Conservation (phyloP, 2,797 vertebrate genomes). For the Allobates femoralis region DNA sequence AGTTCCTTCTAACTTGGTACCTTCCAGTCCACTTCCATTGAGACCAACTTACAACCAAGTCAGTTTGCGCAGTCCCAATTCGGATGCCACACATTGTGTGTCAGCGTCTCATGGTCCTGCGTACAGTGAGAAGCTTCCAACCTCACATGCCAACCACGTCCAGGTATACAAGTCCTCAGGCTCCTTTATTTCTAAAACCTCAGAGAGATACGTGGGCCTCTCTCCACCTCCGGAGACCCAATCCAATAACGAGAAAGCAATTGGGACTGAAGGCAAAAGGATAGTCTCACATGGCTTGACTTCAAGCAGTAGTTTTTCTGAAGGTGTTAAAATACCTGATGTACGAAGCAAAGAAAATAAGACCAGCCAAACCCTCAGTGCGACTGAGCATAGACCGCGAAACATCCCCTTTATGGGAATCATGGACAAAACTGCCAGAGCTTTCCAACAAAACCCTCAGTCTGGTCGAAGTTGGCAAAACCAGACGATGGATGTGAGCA, state of each 20-base stretch:
- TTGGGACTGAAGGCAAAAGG: constrained; percentile 73
- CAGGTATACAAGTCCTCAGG: constrained; percentile 65
- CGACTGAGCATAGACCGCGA: constrained; percentile 84
- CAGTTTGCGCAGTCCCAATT: constrained; percentile 64
- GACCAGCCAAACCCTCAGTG: constrained; percentile 72
- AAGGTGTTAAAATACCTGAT: constrained; percentile 84
- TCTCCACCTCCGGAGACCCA: constrained; percentile 71
- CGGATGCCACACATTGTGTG: constrained; percentile 63
- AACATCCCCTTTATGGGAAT: constrained; percentile 93
- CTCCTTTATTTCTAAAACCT: constrained; percentile 74
- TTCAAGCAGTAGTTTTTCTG: constrained; percentile 86
- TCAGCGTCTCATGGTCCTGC: constrained; percentile 60
- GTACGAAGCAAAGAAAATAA: constrained; percentile 84
- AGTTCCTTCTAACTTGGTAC: constrained; percentile 78
- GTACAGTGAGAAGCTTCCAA: constrained; percentile 74
- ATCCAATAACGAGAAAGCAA: constrained; percentile 69
- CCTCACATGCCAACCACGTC: constrained; percentile 68
- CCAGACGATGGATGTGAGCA: constrained; percentile 77
- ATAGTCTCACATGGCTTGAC: constrained; percentile 86
- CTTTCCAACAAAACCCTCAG: constrained; percentile 79
- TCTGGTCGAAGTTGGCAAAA: constrained; percentile 81
- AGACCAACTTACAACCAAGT: constrained; percentile 73
- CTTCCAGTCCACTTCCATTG: constrained; percentile 84
- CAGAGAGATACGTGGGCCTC: constrained; percentile 77
- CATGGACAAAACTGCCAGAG: constrained; percentile 92